A percentile compares a stretch with the other conserved stretches of the same genome.
These are phyloP conservation scores for Cistogaster globosa DNA, from an alignment of 2,888 invertebrate genomes.

Conservation along the genomic window DNA sequence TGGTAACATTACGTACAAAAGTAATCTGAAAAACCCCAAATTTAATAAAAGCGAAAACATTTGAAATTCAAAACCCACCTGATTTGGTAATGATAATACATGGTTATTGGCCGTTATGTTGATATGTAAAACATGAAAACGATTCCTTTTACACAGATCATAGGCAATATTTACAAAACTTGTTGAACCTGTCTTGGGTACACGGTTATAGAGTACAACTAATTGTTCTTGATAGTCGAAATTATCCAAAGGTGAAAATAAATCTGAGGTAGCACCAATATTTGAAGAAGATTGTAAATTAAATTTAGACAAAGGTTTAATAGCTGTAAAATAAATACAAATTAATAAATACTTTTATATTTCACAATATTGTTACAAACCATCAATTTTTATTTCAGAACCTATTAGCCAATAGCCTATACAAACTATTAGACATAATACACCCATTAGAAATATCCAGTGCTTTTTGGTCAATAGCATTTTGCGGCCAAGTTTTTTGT, in stretches of 20 bases:
- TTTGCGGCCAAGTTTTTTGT: slow-evolving; percentile 73
- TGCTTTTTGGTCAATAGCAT: slow-evolving; percentile 80
- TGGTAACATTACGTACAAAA: slow-evolving; percentile 95
- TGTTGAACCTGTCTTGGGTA: slow-evolving; percentile 98
- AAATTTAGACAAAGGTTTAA: slow-evolving; percentile 76
- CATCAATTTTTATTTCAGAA: slow-evolving; percentile 74
- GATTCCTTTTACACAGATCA: slow-evolving; percentile 90
- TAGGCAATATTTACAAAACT: slow-evolving; percentile 96
- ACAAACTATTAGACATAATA: slow-evolving; percentile 76
- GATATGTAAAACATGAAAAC: slow-evolving; percentile 94
- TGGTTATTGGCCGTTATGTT: slow-evolving; percentile 98
- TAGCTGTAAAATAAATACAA: slow-evolving; percentile 68
- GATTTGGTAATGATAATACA: slow-evolving; percentile 96
- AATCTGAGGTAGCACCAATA: background rate
- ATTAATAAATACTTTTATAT: background rate
- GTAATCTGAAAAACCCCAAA: slow-evolving; percentile 82
- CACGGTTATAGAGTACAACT: slow-evolving; percentile 96
- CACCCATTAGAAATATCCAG: slow-evolving; percentile 76
- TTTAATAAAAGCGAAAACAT: background rate
- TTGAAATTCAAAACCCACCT: slow-evolving; percentile 81
- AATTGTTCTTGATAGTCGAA: slow-evolving; percentile 86
- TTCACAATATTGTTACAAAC: slow-evolving; percentile 15
- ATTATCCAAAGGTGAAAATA: slow-evolving; percentile 37
- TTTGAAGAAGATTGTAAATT: slow-evolving; percentile 29
- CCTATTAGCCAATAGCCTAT: slow-evolving; percentile 79